A percentile compares a stretch with the other conserved stretches of the same genome.
Conservation (phyloP, 2,888 invertebrate species). For the Tinea pellionella region DNA sequence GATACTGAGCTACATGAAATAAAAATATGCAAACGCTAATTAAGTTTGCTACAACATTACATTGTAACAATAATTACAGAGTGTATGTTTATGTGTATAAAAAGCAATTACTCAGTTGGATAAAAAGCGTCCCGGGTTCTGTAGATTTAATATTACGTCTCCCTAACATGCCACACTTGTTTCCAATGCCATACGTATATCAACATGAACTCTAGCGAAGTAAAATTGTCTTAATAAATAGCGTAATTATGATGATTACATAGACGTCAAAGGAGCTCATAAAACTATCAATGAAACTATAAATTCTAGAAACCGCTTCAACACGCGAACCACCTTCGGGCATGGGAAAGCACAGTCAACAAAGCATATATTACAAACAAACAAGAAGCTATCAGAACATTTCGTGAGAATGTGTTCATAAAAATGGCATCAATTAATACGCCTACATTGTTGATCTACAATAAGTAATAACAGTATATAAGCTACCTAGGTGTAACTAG, state of each 20-base stretch:
- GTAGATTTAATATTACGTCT: constrained; percentile 3
- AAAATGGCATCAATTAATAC: constrained; percentile 50
- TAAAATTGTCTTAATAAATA: constrained; percentile 36
- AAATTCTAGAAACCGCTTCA: constrained; percentile 42
- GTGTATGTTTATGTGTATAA: neutral
- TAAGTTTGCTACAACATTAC: neutral
- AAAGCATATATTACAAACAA: constrained; percentile 17
- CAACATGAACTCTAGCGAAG: constrained; percentile 15
- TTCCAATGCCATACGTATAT: neutral
- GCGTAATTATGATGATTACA: constrained; percentile 43
- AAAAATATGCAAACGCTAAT: constrained; percentile 6
- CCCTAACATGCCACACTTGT: neutral
- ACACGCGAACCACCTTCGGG: constrained; percentile 33
- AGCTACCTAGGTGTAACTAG: no score
- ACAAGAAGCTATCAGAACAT: neutral
- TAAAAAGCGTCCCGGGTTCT: neutral
- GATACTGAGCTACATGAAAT: no score
- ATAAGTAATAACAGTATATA: no score
- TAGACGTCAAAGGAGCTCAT: constrained; percentile 40
- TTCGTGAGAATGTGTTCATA: constrained; percentile 45
- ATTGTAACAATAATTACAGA: constrained; percentile 1
- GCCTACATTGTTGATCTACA: constrained; percentile 30
- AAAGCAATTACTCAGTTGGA: constrained; percentile 2
- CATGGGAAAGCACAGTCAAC: constrained; percentile 42
- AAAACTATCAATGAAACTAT: constrained; percentile 50